Percentiles rank a stretch among this genome's conserved stretches.
Evolutionary conservation across 2,888 invertebrate species (phyloP).

Genomic region (Laothoe populi): DNA sequence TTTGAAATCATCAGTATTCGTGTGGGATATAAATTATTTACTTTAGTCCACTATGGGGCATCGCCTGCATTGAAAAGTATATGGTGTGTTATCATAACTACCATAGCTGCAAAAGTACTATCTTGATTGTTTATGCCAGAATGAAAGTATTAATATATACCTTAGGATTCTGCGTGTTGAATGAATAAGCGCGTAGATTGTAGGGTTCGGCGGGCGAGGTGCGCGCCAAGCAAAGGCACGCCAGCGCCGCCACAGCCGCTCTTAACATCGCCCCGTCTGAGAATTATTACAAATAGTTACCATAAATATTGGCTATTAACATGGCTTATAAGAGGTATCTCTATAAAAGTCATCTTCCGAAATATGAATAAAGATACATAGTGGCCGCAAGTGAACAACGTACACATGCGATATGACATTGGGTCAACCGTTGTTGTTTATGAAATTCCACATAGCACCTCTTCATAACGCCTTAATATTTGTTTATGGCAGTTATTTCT

Average conservation of each 20-base stretch:
- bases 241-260: conserved; percentile 72
- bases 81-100: not conserved
- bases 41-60: not conserved
- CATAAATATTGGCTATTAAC: not conserved
- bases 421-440: conserved; percentile 17
- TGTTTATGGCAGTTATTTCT: conserved; percentile 37
- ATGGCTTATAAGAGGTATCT: not conserved
- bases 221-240: conserved; percentile 81
- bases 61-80: not conserved
- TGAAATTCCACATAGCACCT: conserved; percentile 37
- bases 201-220: conserved; percentile 70
- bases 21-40: too few relatives aligned
- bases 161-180: conserved; percentile 64
- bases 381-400: not conserved
- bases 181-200: conserved; percentile 61
- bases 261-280: conserved; percentile 81
- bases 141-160: conserved; percentile 43
- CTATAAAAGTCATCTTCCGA: not conserved
- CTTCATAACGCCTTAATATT: conserved; percentile 38
- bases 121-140: not conserved
- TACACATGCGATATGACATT: not conserved
- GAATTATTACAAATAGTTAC: conserved; percentile 31
- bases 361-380: not conserved
- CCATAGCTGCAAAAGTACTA: not conserved
- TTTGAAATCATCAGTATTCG: too few relatives aligned